phyloP scores from a whole-genome alignment of 2,888 invertebrate genomes.

The Bimastos eiseni region DNA sequence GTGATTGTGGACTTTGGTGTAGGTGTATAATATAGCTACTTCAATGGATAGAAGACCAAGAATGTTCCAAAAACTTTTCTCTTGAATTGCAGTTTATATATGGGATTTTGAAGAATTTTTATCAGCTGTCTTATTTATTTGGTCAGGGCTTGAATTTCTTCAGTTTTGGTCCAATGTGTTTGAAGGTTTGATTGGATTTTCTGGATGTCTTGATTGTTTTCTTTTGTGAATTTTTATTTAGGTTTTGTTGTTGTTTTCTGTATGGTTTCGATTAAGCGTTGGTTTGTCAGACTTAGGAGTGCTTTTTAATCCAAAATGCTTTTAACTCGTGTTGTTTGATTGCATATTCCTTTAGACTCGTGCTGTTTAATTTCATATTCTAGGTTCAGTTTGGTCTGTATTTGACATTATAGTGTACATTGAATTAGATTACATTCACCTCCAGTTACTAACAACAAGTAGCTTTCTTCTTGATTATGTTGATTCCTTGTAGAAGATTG shows the following conservation, averaged over 20 bases:
- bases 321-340: too few relatives aligned
- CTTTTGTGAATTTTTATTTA: not conserved
- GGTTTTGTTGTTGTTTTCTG: not conserved
- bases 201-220: not conserved
- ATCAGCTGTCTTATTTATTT: slow-evolving; percentile 9
- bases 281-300: not conserved
- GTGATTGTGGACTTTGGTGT: not conserved
- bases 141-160: not conserved
- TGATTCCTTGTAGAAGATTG: not conserved
- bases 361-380: not conserved
- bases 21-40: not conserved
- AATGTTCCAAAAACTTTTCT: not conserved
- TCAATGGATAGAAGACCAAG: not conserved
- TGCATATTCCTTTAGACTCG: too few relatives aligned
- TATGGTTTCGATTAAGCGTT: not conserved
- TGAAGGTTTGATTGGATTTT: slow-evolving; percentile 17
- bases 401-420: not conserved
- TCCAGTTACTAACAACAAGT: not conserved
- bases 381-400: not conserved
- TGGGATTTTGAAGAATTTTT: not conserved
- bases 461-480: too few relatives aligned
- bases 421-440: not conserved
- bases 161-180: not conserved
- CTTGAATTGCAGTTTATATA: not conserved
- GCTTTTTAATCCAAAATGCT: not conserved